Base-by-base conservation (phyloP, 2,797 vertebrate genomes). In the Picus viridis region DNA sequence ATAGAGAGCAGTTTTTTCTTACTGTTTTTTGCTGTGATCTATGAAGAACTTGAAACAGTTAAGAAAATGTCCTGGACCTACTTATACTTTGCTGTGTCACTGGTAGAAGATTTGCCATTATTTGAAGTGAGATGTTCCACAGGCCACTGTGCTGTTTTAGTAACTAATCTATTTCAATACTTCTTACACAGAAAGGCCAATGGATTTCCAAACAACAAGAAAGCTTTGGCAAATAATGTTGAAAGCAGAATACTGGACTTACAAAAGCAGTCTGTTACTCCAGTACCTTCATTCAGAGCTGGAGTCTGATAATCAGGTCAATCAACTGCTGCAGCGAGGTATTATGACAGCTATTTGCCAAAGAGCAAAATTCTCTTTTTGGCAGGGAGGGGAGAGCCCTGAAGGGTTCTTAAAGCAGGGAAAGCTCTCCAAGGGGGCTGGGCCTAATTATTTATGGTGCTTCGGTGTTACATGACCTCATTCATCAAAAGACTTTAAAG, bases 131-230 rank as follows among this genome's bases (percentile, higher is more conserved):
- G 91, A 94, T 82, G 78, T 96, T 93, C 86, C 83, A 93, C 86
- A 93, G 94, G 86, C 83, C 89, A 88, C 88, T 0, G 7, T 36
- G 58, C 81, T 88, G 69, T 83, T 92, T 88, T 81, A 95, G 75
- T 81, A 91, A 92, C 65, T 83, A 72, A 93, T 88, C 69, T 90
- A 89, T 91, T 93, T 80, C 91, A 82, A 85, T 88, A 54, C 58
- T 85, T 92, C 64, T 79, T 92, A 91, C 0, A 7, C 11, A 92
- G 84, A 80, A 39, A 89, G 67, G 72, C 86, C 90, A 92, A 91
- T 53, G 86, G 86, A 94, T 85, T 93, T 91, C 90, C 75, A 93
- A 94, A 93, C 94, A 93, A 83, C 67, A 75, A 77, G 88, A 90
- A 89, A 84, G 65, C 69, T 93, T 87, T 86, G 72, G 81, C 79